These are phyloP conservation scores for Rhabdomys dilectus DNA, from an alignment of 2,113 vertebrate genomes.

Conservation along the genomic window DNA sequence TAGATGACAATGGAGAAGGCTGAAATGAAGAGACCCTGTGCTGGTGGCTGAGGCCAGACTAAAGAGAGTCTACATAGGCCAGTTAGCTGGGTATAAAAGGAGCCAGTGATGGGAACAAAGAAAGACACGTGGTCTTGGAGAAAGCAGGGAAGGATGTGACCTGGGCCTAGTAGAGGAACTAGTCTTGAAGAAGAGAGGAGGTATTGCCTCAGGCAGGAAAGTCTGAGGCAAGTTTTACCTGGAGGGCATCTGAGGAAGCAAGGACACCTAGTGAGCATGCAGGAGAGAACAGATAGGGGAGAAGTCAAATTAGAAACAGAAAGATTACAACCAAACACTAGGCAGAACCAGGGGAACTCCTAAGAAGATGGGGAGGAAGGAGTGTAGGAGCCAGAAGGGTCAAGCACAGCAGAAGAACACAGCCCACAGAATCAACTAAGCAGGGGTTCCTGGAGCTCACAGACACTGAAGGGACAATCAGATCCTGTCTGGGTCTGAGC, in stretches of 20 bases:
- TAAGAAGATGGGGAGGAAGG: not conserved
- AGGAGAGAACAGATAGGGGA: not conserved
- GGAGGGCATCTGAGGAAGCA: not conserved
- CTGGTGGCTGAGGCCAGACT: not conserved
- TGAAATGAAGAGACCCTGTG: not conserved
- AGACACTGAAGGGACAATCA: not conserved
- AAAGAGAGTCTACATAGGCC: not conserved
- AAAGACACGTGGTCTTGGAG: not conserved
- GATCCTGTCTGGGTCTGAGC: not conserved
- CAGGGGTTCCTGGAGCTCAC: not conserved
- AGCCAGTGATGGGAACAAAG: not conserved
- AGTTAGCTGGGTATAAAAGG: not conserved
- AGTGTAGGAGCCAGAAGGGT: not conserved
- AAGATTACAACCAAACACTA: not conserved
- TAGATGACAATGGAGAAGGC: not conserved
- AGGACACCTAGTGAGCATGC: not conserved
- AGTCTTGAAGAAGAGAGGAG: not conserved
- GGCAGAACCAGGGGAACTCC: not conserved
- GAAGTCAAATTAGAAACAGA: not conserved
- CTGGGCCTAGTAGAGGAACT: not conserved
- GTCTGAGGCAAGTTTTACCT: not conserved
- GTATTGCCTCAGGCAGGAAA: not conserved
- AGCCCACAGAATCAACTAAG: not conserved
- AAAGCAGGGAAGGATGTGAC: not conserved
- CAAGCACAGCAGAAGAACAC: not conserved